Percentiles rank a stretch among this genome's conserved stretches.
phyloP scores from a whole-genome alignment of 2,797 vertebrate species.

The Gobio occitaniae region DNA sequence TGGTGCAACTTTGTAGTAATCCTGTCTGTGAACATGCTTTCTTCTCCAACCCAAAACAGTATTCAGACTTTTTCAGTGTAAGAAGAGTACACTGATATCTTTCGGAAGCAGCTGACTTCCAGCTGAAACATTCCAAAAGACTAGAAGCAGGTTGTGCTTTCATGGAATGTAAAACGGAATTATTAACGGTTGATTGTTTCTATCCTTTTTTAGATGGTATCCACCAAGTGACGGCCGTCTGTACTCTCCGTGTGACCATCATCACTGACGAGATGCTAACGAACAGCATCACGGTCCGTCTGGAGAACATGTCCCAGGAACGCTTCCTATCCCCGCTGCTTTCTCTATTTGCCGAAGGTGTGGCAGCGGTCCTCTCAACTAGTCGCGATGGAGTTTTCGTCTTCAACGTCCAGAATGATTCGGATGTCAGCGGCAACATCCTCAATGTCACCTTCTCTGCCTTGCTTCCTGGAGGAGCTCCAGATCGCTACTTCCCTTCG shows the following conservation, averaged over 20 bases:
- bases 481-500: slow-evolving; percentile 88
- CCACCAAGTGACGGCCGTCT: slow-evolving; percentile 83
- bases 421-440: slow-evolving; percentile 91
- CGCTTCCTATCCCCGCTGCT: slow-evolving; percentile 93
- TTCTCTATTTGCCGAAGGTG: slow-evolving; percentile 89
- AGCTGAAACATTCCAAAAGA: background rate
- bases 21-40: slow-evolving; percentile 35
- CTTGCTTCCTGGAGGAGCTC: slow-evolving; percentile 84
- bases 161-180: background rate
- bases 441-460: slow-evolving; percentile 97
- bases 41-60: slow-evolving; percentile 53
- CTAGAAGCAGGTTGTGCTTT: slow-evolving; percentile 10
- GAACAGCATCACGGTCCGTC: slow-evolving; percentile 96
- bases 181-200: background rate
- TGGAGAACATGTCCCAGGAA: slow-evolving; percentile 99
- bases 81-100: slow-evolving; percentile 12
- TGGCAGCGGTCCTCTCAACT: slow-evolving; percentile 92
- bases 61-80: slow-evolving; percentile 58
- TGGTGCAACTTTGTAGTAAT: slow-evolving; percentile 23
- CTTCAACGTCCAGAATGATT: slow-evolving; percentile 97
- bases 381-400: slow-evolving; percentile 89
- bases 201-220: slow-evolving; percentile 81
- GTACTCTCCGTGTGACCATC: slow-evolving; percentile 93
- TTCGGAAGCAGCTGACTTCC: background rate
- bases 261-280: slow-evolving; percentile 98